Percentiles rank a stretch among this genome's conserved stretches.
These are phyloP conservation scores for Danaus melanippus DNA, from an alignment of 1,140 invertebrate species.

Conservation along the genomic window DNA sequence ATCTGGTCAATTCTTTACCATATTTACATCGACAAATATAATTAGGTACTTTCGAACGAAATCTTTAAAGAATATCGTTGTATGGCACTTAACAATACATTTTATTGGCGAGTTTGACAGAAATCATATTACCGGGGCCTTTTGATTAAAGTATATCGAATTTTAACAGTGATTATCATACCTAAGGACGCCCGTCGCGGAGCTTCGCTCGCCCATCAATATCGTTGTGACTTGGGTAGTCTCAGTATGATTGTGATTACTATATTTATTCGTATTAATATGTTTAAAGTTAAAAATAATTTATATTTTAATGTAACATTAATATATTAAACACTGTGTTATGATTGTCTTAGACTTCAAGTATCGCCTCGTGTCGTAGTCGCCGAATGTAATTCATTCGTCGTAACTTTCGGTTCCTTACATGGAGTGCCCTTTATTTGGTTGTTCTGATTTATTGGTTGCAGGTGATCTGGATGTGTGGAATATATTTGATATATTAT, in stretches of 20 bases:
- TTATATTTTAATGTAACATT: conserved; percentile 1
- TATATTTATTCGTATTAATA: too few relatives aligned
- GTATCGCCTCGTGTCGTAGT: too few relatives aligned
- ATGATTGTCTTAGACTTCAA: too few relatives aligned
- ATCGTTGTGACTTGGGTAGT: too few relatives aligned
- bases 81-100: conserved; percentile 29
- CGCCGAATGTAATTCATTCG: conserved; percentile 24
- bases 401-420: conserved; percentile 43
- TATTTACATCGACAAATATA: conserved; percentile 20
- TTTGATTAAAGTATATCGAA: conserved; percentile 25
- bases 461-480: conserved; percentile 52
- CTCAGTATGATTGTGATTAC: too few relatives aligned
- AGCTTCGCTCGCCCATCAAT: conserved; percentile 4
- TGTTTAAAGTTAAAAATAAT: too few relatives aligned
- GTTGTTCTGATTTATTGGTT: conserved; percentile 52
- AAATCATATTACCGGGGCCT: conserved; percentile 31
- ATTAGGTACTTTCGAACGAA: conserved; percentile 30
- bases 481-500: conserved; percentile 51
- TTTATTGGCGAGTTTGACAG: conserved; percentile 35
- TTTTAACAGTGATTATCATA: conserved; percentile 13
- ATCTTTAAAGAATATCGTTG: conserved; percentile 27
- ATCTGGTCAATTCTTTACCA: conserved; percentile 8
- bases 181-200: conserved; percentile 19
- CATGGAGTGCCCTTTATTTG: conserved; percentile 43
- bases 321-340: conserved; percentile 8